phyloP scores from a whole-genome alignment of 2,113 vertebrate genomes.

The Lophochroa leadbeateri region DNA sequence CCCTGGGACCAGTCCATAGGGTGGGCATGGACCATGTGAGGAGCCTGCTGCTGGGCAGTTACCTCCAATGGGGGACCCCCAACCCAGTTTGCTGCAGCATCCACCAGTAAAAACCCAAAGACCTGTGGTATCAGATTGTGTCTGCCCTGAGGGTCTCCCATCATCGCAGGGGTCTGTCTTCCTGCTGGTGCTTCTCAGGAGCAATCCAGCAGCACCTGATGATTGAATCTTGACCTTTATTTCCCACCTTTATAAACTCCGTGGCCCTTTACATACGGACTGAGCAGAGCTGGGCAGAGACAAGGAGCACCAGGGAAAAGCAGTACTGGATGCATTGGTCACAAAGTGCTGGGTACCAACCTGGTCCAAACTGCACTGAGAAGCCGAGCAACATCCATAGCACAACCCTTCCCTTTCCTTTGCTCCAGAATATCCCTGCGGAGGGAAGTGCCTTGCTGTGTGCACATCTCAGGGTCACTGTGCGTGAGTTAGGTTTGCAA shows the following conservation, averaged over 20 bases:
- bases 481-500: accelerated
- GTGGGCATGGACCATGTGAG: background rate
- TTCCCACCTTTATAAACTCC: background rate
- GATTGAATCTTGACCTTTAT: background rate
- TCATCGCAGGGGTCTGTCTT: background rate
- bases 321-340: accelerated
- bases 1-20: accelerated
- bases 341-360: background rate
- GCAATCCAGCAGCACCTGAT: background rate
- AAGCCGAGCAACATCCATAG: background rate
- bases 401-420: background rate
- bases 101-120: background rate
- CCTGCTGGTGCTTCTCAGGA: accelerated
- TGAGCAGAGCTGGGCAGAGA: background rate
- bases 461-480: accelerated
- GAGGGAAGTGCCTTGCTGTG: background rate
- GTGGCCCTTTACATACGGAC: background rate
- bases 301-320: background rate
- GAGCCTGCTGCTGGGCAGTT: background rate
- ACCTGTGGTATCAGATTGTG: accelerated
- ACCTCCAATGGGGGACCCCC: accelerated
- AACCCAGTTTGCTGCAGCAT: accelerated
- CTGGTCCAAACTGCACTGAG: background rate
- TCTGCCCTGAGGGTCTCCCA: background rate
- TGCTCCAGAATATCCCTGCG: accelerated